Base-by-base conservation (phyloP, 2,113 vertebrate genomes). In the Galbula dea region DNA sequence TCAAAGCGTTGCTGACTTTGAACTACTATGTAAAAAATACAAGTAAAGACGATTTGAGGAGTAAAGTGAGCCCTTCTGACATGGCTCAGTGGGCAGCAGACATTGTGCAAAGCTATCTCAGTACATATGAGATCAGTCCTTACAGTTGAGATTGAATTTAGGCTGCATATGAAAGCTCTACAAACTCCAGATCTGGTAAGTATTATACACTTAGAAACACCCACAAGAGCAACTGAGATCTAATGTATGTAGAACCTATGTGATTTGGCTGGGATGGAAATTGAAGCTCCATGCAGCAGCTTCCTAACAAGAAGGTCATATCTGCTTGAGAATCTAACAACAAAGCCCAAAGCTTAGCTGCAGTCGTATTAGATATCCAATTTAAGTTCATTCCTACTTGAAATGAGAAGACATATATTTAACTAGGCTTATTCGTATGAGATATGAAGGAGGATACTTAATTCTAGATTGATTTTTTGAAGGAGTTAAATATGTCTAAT, bases 1-100 rank as follows among this genome's bases (percentile, higher is more conserved):
- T 87, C 90, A 90, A 74, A 73, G 76, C 90, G 81, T 78, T 41
- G 45, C 45, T 85, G 79, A 43, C 72, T 96, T 95, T 90, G 75
- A 85, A 95, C 74, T 92, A 41, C 30, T 39, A 5, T 39, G 61
- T 81, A 52, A 77, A 87, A 74, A 68, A 36, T 68, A 87, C 3
- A 80, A 81, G 55, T 73, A 84, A 86, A 89, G 77, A 46, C 80
- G 66, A 52, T 54, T 45, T 66, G 22, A 32, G 59, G 34, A 93
- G 67, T 67, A 78, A 80, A 76, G 48, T 36, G 62, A 88, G 26
- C 18, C 39, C 21, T 87, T 83, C 37, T 29, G 26, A 55, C 29
- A n/a, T 9, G 54, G 63, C 39, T 85, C 32, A 65, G 46, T 37
- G 63, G 34, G 34, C 46, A 91, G 66, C 32, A 67, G 86, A 59